Base-by-base conservation (phyloP, 2,113 vertebrate species). In the Saccopteryx bilineata region DNA sequence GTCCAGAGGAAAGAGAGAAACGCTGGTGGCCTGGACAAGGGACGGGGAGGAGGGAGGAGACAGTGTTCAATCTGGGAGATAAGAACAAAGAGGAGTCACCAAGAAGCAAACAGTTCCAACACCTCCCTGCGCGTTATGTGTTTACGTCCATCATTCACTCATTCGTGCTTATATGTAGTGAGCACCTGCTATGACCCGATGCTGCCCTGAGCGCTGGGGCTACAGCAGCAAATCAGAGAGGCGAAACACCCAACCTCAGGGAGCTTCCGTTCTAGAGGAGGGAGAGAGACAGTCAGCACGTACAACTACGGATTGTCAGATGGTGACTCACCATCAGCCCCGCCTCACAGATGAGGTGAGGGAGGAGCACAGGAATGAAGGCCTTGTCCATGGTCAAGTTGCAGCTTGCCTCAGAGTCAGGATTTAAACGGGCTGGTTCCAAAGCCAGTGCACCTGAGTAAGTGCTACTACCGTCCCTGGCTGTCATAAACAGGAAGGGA, bases 321-420 rank as follows among this genome's bases (percentile, higher is more conserved):
- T 0, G 7, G 54, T 7, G 12, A 31, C 46, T 13, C 23, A 26
- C 39, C 19, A 0, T n/a, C 7, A 7, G 31, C 26, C 63, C 23
- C 26, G 14, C 65, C 17, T 50, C 48, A 24, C 8, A 8, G n/a
- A 33, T 0, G 46, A 60, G 39, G 26, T 4, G 0, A 5, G 13
- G 28, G 7, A 46, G 8, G 39, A 18, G 2, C 1, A 1, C 7
- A 24, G 12, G 39, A 48, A 78, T 6, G 13, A 56, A 17, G n/a
- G 0, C 5, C 3, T 66, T n/a, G 65, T 5, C 63, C 9, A 0
- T 0, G 6, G 33, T 28, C 74, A 58, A 54, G 15, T 7, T 18
- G 28, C 21, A 48, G 19, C 7, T 1, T 1, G 12, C 18, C 65
- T 58, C 26, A 19, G 58, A 10, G 60, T 26, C 58, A 14, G 26